phyloP scores from a whole-genome alignment of 2,113 vertebrate genomes.

The Siniperca knerii region DNA sequence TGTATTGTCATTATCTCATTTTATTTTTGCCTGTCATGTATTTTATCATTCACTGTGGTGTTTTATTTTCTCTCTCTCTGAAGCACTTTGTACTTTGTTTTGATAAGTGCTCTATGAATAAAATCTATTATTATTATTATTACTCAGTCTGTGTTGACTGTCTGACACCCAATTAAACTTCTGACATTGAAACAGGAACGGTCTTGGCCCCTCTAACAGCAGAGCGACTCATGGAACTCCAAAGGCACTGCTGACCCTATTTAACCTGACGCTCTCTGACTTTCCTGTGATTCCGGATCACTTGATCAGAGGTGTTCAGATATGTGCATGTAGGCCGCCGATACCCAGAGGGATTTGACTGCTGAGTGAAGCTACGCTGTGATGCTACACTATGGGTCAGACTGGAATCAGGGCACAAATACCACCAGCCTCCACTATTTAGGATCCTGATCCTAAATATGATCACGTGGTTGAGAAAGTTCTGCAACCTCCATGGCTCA shows the following conservation, averaged over 20 bases:
- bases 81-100: too few species aligned
- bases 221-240: neutral
- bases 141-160: conserved; percentile 5
- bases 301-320: conserved; percentile 2
- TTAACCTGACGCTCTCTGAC: neutral
- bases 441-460: neutral
- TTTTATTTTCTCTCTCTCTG: too few species aligned
- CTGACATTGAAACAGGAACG: neutral
- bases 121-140: too few species aligned
- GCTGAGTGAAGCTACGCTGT: neutral
- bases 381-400: neutral
- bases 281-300: conserved; percentile 16
- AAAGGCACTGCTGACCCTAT: neutral
- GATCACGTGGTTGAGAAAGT: neutral
- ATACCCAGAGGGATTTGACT: neutral
- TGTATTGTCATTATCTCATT: too few species aligned
- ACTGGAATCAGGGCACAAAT: neutral
- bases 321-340: conserved; percentile 18
- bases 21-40: too few species aligned
- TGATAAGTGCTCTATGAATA: too few species aligned
- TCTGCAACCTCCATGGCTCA: neutral
- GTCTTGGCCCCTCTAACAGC: neutral
- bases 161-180: neutral
- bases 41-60: too few species aligned
- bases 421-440: neutral